phyloP scores from a whole-genome alignment of 1,140 invertebrate species.

The Dendrolimus kikuchii region DNA sequence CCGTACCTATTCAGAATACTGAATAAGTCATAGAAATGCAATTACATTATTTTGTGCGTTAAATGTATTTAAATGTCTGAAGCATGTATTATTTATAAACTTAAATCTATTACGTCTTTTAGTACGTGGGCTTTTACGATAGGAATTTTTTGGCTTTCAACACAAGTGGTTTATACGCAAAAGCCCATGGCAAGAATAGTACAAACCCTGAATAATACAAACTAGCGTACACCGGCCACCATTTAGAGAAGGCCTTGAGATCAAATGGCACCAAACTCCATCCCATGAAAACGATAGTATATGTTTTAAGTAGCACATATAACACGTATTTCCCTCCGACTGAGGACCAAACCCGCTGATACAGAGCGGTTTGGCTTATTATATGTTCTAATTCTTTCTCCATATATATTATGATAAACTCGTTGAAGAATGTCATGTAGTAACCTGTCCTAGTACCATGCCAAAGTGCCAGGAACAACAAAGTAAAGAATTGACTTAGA shows the following conservation, averaged over 20 bases:
- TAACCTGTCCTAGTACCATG: conserved; percentile 94
- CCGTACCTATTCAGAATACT: too few species aligned
- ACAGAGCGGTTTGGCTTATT: conserved; percentile 64
- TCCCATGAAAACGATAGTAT: conserved; percentile 88
- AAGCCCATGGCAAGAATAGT: conserved; percentile 53
- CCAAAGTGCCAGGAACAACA: conserved; percentile 93
- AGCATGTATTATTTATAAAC: too few species aligned
- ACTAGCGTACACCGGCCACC: conserved; percentile 46
- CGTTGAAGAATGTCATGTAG: conserved; percentile 92
- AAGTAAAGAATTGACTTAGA: conserved; percentile 86
- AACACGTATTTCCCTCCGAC: conserved; percentile 42
- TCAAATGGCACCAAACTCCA: conserved; percentile 89
- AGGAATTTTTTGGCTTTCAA: too few species aligned
- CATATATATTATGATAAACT: conserved; percentile 90
- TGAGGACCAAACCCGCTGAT: conserved; percentile 63
- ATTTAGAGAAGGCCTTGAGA: conserved; percentile 76
- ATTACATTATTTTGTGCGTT: too few species aligned
- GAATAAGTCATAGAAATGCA: too few species aligned
- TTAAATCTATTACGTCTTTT: too few species aligned
- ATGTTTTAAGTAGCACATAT: conserved; percentile 79
- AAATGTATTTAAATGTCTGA: too few species aligned
- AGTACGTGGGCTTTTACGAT: too few species aligned
- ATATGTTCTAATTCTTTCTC: conserved; percentile 82
- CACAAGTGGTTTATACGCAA: conserved; percentile 55
- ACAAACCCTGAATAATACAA: conserved; percentile 56